Evolutionary conservation across 2,797 vertebrate species (phyloP), one percentile per base, ranked within the genome.

Genomic region (Takifugu ocellatus): DNA sequence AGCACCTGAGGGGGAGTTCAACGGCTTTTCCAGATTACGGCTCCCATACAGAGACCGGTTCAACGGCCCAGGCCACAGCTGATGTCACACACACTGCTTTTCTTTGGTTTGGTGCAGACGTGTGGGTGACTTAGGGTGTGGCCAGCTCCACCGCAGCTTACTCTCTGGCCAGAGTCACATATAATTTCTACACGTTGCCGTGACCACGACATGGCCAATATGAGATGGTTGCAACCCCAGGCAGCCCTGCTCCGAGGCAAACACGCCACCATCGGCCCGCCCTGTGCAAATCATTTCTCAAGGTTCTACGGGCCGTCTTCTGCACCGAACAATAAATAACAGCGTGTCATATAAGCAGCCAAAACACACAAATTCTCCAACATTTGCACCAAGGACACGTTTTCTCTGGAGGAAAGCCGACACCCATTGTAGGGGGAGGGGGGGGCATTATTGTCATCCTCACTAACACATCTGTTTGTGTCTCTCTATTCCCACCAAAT

Each of bases 121-220:
- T 85, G 87, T 86, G 84, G 87, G 86, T 67, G 81, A 77, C 57
- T 62, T 61, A 84, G 83, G 83, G 87, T 68, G 86, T 81, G 88
- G 72, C 69, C 54, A 11, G 65, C 59, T 63, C 61, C 33, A 69
- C 89, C 86, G 52, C 91, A 90, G 82, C 84, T 78, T 84, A 75
- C 82, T 84, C 81, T 83, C 80, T 70, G 80, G 77, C 73, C 72
- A 60, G 67, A 72, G 66, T 57, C 70, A 77, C 78, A 70, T 91
- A 63, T 91, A 88, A 92, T 91, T 90, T 90, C 83, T 65, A 85
- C 88, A 88, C 85, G 70, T 90, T 83, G 74, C 68, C 50, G 66
- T 70, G 45, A 90, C 90, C 89, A 26, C 85, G 68, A 90, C 89
- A 90, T 66, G 80, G 77, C 86, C 88, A 83, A 86, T 67, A 89